Conservation (phyloP, 2,888 invertebrate genomes). For the Drosophila picticornis region DNA sequence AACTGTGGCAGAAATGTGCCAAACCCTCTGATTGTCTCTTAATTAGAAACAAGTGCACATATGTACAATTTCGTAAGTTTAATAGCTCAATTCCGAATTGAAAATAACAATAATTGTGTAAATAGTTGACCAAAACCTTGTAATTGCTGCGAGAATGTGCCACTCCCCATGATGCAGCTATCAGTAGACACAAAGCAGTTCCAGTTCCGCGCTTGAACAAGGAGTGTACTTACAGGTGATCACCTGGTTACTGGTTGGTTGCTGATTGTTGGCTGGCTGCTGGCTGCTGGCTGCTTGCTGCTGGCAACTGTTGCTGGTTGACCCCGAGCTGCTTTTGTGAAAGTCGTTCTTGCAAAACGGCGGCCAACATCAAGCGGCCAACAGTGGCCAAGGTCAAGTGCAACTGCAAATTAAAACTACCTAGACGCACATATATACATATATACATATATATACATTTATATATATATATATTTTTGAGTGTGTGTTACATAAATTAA, state of each 20-base stretch:
- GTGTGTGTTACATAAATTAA: not conserved
- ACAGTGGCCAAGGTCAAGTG: slow-evolving; percentile 77
- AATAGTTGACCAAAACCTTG: slow-evolving; percentile 52
- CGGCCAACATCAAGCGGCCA: slow-evolving; percentile 46
- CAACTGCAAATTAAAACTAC: slow-evolving; percentile 73
- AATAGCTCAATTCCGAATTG: not conserved
- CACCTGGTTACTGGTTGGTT: slow-evolving; percentile 17
- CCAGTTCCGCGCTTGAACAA: slow-evolving; percentile 54
- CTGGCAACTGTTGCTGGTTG: slow-evolving; percentile 35
- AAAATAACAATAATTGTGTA: slow-evolving; percentile 3
- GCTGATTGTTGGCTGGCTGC: slow-evolving; percentile 11
- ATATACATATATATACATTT: not conserved
- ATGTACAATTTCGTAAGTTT: not conserved
- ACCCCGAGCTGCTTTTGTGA: slow-evolving; percentile 71
- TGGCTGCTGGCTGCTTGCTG: slow-evolving; percentile 1
- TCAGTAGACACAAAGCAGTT: slow-evolving; percentile 27
- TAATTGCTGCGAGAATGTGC: slow-evolving; percentile 56
- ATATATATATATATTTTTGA: not conserved
- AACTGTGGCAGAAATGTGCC: slow-evolving; percentile 11
- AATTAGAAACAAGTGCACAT: slow-evolving; percentile 5
- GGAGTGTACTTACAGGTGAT: slow-evolving; percentile 49
- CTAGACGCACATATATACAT: slow-evolving; percentile 2
- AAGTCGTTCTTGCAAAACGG: slow-evolving; percentile 80
- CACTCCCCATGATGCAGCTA: slow-evolving; percentile 40
- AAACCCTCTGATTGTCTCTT: slow-evolving; percentile 8